phyloP scores from a whole-genome alignment of 1,140 invertebrate genomes.

The Apolygus lucorum region DNA sequence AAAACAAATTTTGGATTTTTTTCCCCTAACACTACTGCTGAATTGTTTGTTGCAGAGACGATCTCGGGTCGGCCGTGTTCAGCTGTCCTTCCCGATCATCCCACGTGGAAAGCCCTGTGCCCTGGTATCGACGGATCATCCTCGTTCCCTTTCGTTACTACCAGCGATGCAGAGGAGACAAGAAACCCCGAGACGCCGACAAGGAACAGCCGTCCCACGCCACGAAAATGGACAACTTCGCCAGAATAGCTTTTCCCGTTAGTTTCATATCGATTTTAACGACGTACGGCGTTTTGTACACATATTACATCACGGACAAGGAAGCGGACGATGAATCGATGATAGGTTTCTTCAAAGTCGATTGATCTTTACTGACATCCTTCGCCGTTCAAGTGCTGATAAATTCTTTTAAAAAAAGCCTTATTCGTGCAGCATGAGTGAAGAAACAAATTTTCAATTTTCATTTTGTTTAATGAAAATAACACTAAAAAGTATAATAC shows the following conservation, averaged over 20 bases:
- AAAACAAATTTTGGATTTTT: too few relatives aligned
- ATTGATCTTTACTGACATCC: too few relatives aligned
- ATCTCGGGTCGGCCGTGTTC: not conserved
- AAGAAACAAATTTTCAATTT: too few relatives aligned
- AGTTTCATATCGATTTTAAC: slow-evolving; percentile 15
- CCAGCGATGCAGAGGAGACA: slow-evolving; percentile 7
- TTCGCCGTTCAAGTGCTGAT: too few relatives aligned
- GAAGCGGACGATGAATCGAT: slow-evolving; percentile 8
- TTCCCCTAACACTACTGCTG: too few relatives aligned
- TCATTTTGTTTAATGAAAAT: too few relatives aligned
- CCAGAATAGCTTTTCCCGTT: slow-evolving; percentile 27
- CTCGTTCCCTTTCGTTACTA: slow-evolving; percentile 20
- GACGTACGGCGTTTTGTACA: slow-evolving; percentile 27
- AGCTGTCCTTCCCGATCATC: not conserved
- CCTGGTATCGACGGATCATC: slow-evolving; percentile 14
- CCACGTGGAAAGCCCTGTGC: not conserved
- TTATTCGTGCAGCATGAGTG: too few relatives aligned
- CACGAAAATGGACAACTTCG: slow-evolving; percentile 44
- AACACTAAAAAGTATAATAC: too few relatives aligned
- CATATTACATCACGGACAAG: slow-evolving; percentile 29
- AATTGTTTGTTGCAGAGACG: slow-evolving; percentile 1
- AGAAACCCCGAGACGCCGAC: slow-evolving; percentile 24
- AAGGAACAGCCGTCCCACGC: too few relatives aligned
- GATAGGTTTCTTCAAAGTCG: slow-evolving; percentile 1
- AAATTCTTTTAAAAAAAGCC: too few relatives aligned